These are phyloP conservation scores for Colossoma macropomum DNA, from an alignment of 2,113 vertebrate species.

Conservation along the genomic window DNA sequence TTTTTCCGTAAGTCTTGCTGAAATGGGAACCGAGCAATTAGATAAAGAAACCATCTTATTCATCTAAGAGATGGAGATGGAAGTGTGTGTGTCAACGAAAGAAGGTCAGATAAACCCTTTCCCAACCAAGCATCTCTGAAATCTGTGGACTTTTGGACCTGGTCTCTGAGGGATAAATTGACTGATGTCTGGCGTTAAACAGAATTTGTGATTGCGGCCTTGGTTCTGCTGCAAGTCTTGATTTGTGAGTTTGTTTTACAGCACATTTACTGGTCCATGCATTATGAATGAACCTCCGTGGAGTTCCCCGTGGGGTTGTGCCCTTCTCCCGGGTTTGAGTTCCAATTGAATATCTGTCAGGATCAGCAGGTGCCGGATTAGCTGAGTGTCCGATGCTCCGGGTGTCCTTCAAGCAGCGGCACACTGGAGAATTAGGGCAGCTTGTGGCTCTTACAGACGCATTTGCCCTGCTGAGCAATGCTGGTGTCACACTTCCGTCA, in stretches of 20 bases:
- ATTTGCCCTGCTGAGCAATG: constrained; percentile 33
- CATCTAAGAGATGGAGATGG: background rate
- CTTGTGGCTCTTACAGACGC: constrained; percentile 31
- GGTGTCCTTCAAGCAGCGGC: constrained; percentile 43
- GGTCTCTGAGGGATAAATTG: background rate
- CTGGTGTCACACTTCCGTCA: constrained; percentile 9
- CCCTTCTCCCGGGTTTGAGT: constrained; percentile 47
- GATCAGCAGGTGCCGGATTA: constrained; percentile 75
- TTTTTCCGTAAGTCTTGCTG: background rate
- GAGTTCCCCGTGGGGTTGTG: background rate
- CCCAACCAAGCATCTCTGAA: too few relatives aligned
- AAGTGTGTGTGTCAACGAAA: background rate
- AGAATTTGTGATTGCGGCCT: background rate
- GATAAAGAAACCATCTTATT: background rate
- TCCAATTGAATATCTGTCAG: constrained; percentile 58
- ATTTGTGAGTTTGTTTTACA: background rate
- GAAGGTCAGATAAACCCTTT: too few relatives aligned
- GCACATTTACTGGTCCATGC: background rate
- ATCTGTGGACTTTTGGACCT: background rate
- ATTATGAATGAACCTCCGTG: background rate
- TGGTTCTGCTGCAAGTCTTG: background rate
- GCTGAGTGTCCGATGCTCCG: constrained; percentile 55
- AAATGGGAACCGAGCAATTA: background rate
- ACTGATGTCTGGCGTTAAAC: background rate
- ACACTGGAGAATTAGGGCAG: constrained; percentile 57